Evolutionary conservation across 2,888 invertebrate genomes (phyloP).

Genomic region (Serrognathus titanus): DNA sequence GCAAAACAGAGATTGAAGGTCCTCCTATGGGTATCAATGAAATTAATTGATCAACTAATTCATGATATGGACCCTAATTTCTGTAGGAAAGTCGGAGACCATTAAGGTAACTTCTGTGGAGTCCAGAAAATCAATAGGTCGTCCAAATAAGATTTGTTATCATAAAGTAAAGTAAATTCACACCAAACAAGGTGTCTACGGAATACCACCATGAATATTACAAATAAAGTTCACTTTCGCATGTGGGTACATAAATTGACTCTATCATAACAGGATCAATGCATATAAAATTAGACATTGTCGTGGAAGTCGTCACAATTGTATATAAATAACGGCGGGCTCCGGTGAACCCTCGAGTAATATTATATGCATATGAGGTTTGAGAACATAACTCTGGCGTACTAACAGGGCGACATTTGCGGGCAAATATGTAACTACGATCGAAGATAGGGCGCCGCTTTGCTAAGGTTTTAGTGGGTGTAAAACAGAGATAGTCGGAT

Average conservation of each 20-base stretch:
- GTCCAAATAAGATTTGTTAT: too few species aligned
- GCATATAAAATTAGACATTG: conserved; percentile 15
- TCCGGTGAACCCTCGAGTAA: conserved; percentile 17
- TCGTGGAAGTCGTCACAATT: conserved; percentile 14
- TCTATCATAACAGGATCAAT: conserved; percentile 13
- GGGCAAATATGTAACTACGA: conserved; percentile 25
- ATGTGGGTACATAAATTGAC: conserved; percentile 5
- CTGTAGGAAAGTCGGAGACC: too few species aligned
- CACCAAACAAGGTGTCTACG: too few species aligned
- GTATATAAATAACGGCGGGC: conserved; percentile 18
- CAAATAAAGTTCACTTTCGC: conserved; percentile 9
- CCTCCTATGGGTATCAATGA: too few species aligned
- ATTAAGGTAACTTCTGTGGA: too few species aligned
- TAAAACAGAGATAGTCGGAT: conserved; percentile 25
- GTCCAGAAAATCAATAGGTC: too few species aligned
- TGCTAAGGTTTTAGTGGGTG: conserved; percentile 20
- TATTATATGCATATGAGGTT: conserved; percentile 23
- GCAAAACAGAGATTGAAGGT: too few species aligned
- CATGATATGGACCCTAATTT: too few species aligned
- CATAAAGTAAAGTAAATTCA: too few species aligned
- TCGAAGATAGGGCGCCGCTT: conserved; percentile 18
- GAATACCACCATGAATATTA: too few species aligned
- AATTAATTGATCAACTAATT: too few species aligned
- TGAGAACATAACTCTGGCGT: conserved; percentile 18
- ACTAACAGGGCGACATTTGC: conserved; percentile 20